Conservation (phyloP, 2,797 vertebrate species). For the Apogon talboti region DNA sequence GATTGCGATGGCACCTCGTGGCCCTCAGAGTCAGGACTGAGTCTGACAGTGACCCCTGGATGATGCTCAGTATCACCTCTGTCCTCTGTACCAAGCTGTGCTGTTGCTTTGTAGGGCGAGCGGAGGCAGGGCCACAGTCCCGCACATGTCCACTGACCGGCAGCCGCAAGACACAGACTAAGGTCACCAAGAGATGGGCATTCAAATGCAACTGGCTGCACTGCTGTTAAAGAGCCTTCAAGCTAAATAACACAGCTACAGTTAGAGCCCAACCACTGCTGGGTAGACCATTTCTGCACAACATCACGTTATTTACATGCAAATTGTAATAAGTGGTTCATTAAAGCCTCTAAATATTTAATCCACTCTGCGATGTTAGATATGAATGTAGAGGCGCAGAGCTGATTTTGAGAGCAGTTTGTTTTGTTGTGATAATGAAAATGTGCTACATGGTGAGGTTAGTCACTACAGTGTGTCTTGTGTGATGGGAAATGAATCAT, state of each 20-base stretch:
- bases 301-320: conserved; percentile 14
- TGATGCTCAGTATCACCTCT: conserved; percentile 34
- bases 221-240: conserved; percentile 16
- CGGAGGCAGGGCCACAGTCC: conserved; percentile 55
- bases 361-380: conserved; percentile 1
- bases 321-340: neutral
- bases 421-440: conserved; percentile 12
- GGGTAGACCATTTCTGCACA: neutral
- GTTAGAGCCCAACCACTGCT: conserved; percentile 1
- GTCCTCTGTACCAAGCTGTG: conserved; percentile 15
- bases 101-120: conserved; percentile 44
- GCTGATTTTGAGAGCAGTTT: conserved; percentile 3
- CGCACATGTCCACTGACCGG: conserved; percentile 44
- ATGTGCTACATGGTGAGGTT: conserved; percentile 11
- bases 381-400: neutral
- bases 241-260: conserved; percentile 16
- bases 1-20: conserved; percentile 43
- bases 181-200: conserved; percentile 40
- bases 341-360: conserved; percentile 1
- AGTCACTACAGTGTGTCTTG: conserved; percentile 18
- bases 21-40: conserved; percentile 36
- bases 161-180: conserved; percentile 51
- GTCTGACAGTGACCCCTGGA: conserved; percentile 57
- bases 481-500: conserved; percentile 17
- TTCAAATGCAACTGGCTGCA: conserved; percentile 32